Conservation (phyloP, 2,113 vertebrate genomes). For the Tetrao urogallus region DNA sequence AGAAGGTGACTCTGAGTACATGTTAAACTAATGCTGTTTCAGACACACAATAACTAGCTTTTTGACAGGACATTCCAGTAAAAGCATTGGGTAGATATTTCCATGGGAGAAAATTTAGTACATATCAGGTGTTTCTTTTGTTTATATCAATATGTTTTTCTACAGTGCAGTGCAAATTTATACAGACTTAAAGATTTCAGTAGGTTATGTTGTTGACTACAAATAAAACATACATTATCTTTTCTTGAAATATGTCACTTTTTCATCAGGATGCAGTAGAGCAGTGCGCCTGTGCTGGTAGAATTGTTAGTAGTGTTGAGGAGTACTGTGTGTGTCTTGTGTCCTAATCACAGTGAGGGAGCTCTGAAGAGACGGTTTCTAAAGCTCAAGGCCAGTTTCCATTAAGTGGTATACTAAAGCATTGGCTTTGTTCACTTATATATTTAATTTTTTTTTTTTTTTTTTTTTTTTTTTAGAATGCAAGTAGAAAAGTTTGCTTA, state of each 20-base stretch:
- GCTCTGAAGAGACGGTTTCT: background rate
- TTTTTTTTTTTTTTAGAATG: background rate
- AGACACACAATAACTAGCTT: background rate
- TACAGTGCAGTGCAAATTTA: background rate
- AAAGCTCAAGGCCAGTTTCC: background rate
- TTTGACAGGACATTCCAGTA: background rate
- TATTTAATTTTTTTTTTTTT: background rate
- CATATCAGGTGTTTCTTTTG: background rate
- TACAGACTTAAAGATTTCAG: background rate
- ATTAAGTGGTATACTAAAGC: background rate
- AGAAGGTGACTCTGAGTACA: background rate
- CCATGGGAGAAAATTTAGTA: background rate
- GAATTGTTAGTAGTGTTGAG: background rate
- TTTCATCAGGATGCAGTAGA: background rate
- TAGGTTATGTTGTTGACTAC: background rate
- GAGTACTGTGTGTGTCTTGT: background rate
- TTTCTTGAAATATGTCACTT: background rate
- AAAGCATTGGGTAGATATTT: background rate
- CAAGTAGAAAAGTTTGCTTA: background rate
- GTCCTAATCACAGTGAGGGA: background rate
- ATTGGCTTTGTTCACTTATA: background rate
- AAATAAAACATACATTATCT: background rate
- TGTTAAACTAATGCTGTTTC: background rate
- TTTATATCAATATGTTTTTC: background rate
- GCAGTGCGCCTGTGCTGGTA: background rate